A percentile compares a stretch with the other conserved stretches of the same genome.
These are phyloP conservation scores for Micropoecilia bifurca DNA, from an alignment of 2,797 vertebrate species.

Conservation along the genomic window DNA sequence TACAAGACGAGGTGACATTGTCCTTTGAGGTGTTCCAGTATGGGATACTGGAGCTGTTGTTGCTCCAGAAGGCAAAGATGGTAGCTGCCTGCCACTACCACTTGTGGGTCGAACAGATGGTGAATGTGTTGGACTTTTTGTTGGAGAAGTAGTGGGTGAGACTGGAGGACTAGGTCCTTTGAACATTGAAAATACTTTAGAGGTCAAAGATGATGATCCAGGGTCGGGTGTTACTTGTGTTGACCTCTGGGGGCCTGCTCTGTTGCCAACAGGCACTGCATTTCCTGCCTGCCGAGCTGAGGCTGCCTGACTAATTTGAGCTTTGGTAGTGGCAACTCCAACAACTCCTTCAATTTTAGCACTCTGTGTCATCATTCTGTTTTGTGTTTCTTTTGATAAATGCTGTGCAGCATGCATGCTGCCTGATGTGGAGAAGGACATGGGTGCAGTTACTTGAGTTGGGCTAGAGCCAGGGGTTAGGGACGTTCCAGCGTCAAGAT, in stretches of 20 bases:
- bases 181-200: conserved; percentile 89
- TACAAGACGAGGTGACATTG: conserved; percentile 84
- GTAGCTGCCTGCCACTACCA: conserved; percentile 66
- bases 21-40: conserved; percentile 85
- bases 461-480: conserved; percentile 97
- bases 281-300: conserved; percentile 72
- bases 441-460: conserved; percentile 91
- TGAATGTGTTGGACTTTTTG: conserved; percentile 87
- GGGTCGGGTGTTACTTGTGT: conserved; percentile 74
- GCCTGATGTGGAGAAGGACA: conserved; percentile 87
- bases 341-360: conserved; percentile 82
- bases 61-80: conserved; percentile 67
- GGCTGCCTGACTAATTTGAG: conserved; percentile 69
- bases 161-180: conserved; percentile 89
- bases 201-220: conserved; percentile 72
- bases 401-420: conserved; percentile 92
- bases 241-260: conserved; percentile 69
- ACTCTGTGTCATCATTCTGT: conserved; percentile 87
- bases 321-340: conserved; percentile 74
- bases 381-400: conserved; percentile 93
- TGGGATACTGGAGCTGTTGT: conserved; percentile 83
- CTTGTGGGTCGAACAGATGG: conserved; percentile 66
- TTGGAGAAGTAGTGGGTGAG: conserved; percentile 88
- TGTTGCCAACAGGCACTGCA: conserved; percentile 61
- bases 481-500: conserved; percentile 87